A percentile compares a stretch with the other conserved stretches of the same genome.
phyloP scores from a whole-genome alignment of 1,140 invertebrate species.

The Amphibalanus amphitrite region DNA sequence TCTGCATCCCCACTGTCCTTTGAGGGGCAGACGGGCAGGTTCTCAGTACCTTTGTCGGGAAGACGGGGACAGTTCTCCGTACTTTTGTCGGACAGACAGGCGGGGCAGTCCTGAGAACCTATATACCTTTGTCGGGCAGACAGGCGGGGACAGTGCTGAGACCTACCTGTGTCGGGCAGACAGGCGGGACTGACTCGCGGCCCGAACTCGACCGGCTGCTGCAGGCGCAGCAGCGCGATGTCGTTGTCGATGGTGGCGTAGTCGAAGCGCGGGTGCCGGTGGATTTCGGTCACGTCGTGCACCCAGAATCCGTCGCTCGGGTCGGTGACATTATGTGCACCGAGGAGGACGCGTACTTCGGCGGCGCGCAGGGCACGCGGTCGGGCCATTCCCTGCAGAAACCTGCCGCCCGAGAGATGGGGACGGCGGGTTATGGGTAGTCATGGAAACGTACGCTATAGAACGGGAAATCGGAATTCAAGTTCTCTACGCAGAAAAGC shows the following conservation, averaged over 20 bases:
- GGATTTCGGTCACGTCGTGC: not conserved
- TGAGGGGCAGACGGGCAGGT: too few species aligned
- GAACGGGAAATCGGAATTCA: too few species aligned
- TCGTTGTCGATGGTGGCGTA: slow-evolving; percentile 33
- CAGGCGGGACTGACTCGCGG: slow-evolving; percentile 18
- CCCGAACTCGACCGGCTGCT: slow-evolving; percentile 30
- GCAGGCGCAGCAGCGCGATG: slow-evolving; percentile 38
- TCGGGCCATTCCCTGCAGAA: not conserved
- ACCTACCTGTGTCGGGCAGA: slow-evolving; percentile 6
- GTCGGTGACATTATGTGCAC: slow-evolving; percentile 3
- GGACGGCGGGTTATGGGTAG: too few species aligned
- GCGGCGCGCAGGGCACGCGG: not conserved
- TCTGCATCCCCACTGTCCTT: too few species aligned
- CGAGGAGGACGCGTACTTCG: not conserved
- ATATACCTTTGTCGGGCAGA: too few species aligned
- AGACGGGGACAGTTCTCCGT: too few species aligned
- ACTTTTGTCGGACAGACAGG: too few species aligned
- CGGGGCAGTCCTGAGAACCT: too few species aligned
- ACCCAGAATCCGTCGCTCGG: not conserved
- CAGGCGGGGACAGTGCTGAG: too few species aligned
- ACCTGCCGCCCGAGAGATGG: not conserved
- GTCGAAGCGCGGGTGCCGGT: slow-evolving; percentile 13
- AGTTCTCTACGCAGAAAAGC: too few species aligned
- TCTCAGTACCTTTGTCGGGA: too few species aligned
- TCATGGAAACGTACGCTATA: too few species aligned